These are phyloP conservation scores for Mythimna pallens DNA, from an alignment of 2,888 invertebrate genomes.

Conservation along the genomic window DNA sequence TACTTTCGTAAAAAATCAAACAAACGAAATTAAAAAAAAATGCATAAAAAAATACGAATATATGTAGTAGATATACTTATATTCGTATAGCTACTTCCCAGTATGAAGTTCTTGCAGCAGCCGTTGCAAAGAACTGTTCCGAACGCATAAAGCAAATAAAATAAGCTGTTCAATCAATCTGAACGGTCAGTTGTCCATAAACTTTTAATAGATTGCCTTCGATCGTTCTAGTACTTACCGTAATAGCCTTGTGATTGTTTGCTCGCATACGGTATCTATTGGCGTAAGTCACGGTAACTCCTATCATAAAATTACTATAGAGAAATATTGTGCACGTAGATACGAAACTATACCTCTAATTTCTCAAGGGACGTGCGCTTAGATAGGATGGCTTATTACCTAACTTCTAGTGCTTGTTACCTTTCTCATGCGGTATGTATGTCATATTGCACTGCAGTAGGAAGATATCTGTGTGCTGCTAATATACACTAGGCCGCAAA, in stretches of 20 bases:
- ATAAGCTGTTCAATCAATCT: constrained; percentile 84
- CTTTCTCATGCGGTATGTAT: constrained; percentile 32
- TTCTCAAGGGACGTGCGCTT: constrained; percentile 60
- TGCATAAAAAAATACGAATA: too few species aligned
- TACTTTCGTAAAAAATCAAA: too few species aligned
- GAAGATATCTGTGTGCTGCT: constrained; percentile 4
- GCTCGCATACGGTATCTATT: constrained; percentile 63
- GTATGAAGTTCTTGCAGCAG: constrained; percentile 6
- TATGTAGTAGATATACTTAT: too few species aligned
- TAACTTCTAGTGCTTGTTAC: constrained; percentile 43
- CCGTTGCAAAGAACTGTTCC: constrained; percentile 52
- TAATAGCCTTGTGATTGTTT: constrained; percentile 80
- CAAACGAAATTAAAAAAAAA: too few species aligned
- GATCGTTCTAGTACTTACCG: constrained; percentile 81
- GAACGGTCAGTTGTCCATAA: constrained; percentile 76
- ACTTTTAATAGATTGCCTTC: constrained; percentile 86
- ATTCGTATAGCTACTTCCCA: too few species aligned
- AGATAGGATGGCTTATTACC: constrained; percentile 46
- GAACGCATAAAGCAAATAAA: constrained; percentile 78
- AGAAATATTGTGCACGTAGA: constrained; percentile 56
- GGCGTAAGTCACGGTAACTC: constrained; percentile 63
- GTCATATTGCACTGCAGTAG: constrained; percentile 3
- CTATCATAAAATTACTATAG: constrained; percentile 59
- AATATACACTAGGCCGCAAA: neutral
- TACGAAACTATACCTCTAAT: constrained; percentile 55